These are phyloP conservation scores for Stramonita haemastoma DNA, from an alignment of 2,888 invertebrate species.

Conservation along the genomic window DNA sequence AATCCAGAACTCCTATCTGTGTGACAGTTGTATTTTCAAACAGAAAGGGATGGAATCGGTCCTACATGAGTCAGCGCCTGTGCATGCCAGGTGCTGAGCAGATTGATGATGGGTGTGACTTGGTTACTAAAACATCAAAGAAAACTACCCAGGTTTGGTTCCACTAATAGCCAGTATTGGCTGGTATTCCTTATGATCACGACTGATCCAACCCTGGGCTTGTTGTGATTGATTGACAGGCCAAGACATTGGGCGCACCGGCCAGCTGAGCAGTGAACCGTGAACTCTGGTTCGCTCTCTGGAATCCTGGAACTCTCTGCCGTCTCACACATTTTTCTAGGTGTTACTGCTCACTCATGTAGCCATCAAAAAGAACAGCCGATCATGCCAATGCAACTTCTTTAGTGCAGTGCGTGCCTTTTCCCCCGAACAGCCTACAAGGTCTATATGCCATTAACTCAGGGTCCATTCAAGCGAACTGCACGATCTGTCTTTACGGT, in stretches of 20 bases:
- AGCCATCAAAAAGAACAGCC: neutral
- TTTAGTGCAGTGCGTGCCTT: neutral
- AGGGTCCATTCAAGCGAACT: neutral
- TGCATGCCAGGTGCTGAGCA: too few relatives aligned
- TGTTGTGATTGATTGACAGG: neutral
- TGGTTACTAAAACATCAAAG: neutral
- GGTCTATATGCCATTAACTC: slow-evolving; percentile 24
- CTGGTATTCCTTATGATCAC: neutral
- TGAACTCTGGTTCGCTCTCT: neutral
- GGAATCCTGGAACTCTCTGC: neutral
- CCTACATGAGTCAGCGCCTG: too few relatives aligned
- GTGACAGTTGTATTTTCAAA: too few relatives aligned
- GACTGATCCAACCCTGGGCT: neutral
- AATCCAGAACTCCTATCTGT: too few relatives aligned
- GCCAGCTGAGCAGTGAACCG: neutral
- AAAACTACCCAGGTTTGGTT: too few relatives aligned
- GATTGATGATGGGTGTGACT: neutral
- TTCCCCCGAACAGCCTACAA: neutral
- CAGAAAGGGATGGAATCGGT: too few relatives aligned
- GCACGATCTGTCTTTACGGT: neutral
- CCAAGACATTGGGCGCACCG: neutral
- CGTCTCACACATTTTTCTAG: neutral
- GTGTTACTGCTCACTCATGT: neutral
- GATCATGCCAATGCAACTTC: neutral
- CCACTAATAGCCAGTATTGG: neutral